phyloP scores from a whole-genome alignment of 2,797 vertebrate genomes.

The Phoxinus dragarum region DNA sequence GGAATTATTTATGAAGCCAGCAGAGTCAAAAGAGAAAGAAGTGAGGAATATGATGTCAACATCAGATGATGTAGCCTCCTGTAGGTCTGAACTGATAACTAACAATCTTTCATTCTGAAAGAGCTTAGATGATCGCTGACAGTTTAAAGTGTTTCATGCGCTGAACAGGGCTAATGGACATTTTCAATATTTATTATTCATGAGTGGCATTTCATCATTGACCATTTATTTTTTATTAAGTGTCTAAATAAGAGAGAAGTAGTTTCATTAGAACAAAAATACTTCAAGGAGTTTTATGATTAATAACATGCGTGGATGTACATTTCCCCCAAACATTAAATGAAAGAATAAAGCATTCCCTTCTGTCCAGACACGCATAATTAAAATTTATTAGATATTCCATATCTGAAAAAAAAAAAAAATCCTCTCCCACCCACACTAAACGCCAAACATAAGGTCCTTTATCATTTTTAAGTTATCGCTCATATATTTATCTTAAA shows the following conservation, averaged over 20 bases:
- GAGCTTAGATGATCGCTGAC: slow-evolving; percentile 9
- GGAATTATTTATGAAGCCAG: slow-evolving; percentile 6
- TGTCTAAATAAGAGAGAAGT: slow-evolving; percentile 1
- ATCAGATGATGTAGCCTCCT: neutral
- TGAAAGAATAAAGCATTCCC: neutral
- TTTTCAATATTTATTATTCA: neutral
- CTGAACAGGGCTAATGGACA: neutral
- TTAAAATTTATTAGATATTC: too few relatives aligned
- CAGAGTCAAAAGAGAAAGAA: neutral
- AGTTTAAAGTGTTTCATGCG: neutral
- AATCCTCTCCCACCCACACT: neutral
- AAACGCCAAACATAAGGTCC: slow-evolving; percentile 35
- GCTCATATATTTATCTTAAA: slow-evolving; percentile 14
- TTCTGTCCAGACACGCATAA: neutral
- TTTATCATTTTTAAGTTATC: slow-evolving; percentile 50
- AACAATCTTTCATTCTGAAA: neutral
- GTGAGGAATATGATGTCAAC: neutral
- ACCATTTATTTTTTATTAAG: slow-evolving; percentile 41
- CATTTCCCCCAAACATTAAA: neutral
- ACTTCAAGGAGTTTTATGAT: neutral
- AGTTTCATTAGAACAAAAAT: slow-evolving; percentile 34
- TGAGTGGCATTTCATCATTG: slow-evolving; percentile 32
- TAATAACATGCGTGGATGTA: neutral
- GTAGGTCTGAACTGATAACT: slow-evolving; percentile 10
- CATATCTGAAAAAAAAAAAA: too few relatives aligned